Conservation (phyloP, 1,140 invertebrate species). For the Aethina tumida region DNA sequence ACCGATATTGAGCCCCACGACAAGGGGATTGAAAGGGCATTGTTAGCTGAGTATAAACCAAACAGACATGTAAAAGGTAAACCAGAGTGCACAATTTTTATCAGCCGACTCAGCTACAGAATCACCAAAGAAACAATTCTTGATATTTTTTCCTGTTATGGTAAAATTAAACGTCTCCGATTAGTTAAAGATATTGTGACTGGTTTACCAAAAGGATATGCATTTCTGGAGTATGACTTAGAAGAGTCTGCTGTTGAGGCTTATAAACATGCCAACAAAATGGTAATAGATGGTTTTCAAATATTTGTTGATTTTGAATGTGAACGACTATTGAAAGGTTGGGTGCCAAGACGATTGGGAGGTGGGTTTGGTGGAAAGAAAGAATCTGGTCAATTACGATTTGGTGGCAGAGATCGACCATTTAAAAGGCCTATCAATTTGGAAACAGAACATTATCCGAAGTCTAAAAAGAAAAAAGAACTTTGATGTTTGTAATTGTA, state of each 20-base stretch:
- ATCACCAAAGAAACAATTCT: conserved; percentile 50
- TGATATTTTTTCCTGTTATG: conserved; percentile 56
- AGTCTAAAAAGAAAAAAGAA: too few species aligned
- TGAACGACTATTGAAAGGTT: conserved; percentile 55
- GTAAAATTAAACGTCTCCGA: conserved; percentile 54
- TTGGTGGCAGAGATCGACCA: conserved; percentile 69
- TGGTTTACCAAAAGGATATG: conserved; percentile 72
- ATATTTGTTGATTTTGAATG: conserved; percentile 62
- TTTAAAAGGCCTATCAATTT: conserved; percentile 53
- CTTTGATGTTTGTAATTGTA: too few species aligned
- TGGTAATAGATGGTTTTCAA: conserved; percentile 48
- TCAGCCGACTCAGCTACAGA: conserved; percentile 63
- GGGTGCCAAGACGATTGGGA: conserved; percentile 75
- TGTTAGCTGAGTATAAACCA: conserved; percentile 58
- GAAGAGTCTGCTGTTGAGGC: conserved; percentile 51
- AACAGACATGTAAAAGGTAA: conserved; percentile 52
- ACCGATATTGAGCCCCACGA: conserved; percentile 79
- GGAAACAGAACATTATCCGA: too few species aligned
- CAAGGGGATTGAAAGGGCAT: conserved; percentile 61
- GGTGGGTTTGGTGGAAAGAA: conserved; percentile 82
- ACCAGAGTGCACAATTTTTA: conserved; percentile 65
- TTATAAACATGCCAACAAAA: conserved; percentile 44
- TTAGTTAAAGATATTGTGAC: conserved; percentile 65
- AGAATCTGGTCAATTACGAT: conserved; percentile 79
- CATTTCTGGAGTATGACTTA: conserved; percentile 71